Evolutionary conservation across 2,888 invertebrate genomes (phyloP).

Genomic region (Clistopyga incitator): DNA sequence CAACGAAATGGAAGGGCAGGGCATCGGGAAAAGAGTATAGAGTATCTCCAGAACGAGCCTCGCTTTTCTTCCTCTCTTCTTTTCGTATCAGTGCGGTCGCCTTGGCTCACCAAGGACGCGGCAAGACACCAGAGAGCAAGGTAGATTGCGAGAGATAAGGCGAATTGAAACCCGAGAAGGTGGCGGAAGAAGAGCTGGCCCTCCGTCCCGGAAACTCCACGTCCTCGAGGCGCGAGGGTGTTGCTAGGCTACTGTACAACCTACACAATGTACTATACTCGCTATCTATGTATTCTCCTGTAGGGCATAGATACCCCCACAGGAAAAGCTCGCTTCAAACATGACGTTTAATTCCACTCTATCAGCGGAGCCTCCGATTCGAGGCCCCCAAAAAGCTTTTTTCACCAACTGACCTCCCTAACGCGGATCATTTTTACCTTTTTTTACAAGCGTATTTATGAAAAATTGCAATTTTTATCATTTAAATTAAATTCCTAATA

Average conservation of each 20-base stretch:
- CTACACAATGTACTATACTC: slow-evolving; percentile 42
- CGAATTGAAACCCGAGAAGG: slow-evolving; percentile 79
- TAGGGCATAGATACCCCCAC: slow-evolving; percentile 65
- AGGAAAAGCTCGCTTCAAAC: slow-evolving; percentile 43
- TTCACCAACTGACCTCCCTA: neutral
- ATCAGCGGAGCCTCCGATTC: neutral
- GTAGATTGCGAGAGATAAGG: slow-evolving; percentile 80
- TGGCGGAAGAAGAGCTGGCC: slow-evolving; percentile 72
- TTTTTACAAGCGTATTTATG: neutral
- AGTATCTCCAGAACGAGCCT: slow-evolving; percentile 35
- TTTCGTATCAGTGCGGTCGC: slow-evolving; percentile 51
- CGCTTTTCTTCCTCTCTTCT: slow-evolving; percentile 21
- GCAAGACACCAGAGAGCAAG: slow-evolving; percentile 65
- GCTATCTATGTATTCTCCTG: slow-evolving; percentile 63
- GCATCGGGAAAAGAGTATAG: slow-evolving; percentile 8
- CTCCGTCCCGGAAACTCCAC: slow-evolving; percentile 69
- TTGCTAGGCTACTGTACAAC: slow-evolving; percentile 82
- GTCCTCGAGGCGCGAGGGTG: slow-evolving; percentile 76
- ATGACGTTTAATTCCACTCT: slow-evolving; percentile 49
- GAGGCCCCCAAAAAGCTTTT: neutral
- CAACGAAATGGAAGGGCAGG: neutral
- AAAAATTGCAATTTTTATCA: neutral
- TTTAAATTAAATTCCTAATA: too few species aligned
- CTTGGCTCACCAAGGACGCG: slow-evolving; percentile 21
- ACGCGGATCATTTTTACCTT: neutral